Conservation (phyloP, 2,797 vertebrate genomes). For the Galaxias olidus region DNA sequence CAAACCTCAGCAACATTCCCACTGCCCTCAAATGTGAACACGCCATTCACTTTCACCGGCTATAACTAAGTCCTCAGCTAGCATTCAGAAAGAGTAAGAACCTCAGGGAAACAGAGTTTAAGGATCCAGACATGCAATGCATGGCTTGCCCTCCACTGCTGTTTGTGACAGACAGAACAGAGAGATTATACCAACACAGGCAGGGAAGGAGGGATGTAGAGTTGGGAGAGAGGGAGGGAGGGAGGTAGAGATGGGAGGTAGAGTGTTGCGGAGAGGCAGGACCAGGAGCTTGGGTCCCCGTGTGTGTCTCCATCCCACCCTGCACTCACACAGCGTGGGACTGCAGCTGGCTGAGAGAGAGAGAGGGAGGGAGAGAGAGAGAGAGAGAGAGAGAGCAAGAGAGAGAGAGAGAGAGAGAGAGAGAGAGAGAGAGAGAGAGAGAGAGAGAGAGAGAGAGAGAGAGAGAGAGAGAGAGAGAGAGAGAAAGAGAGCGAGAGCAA, state of each 20-base stretch:
- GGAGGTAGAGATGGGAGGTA: neutral
- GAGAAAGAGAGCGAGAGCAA: too few species aligned
- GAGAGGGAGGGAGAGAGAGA: too few species aligned
- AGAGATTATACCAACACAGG: constrained; percentile 7
- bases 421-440: too few species aligned
- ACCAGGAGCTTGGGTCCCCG: too few species aligned
- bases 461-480: neutral
- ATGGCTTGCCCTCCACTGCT: too few species aligned
- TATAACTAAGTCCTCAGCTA: neutral
- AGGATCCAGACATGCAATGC: neutral
- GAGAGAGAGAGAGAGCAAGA: too few species aligned
- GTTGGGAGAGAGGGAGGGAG: neutral
- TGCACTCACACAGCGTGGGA: too few species aligned
- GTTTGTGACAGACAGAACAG: neutral
- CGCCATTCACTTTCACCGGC: constrained; percentile 5
- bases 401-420: too few species aligned
- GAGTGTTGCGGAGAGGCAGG: neutral
- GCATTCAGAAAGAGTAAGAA: constrained; percentile 8
- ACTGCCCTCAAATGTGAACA: constrained; percentile 29
- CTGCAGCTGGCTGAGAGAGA: too few species aligned
- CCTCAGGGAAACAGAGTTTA: neutral
- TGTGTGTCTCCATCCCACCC: too few species aligned
- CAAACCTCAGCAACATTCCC: constrained; percentile 55
- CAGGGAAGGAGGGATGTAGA: neutral
- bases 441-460: neutral